Evolutionary conservation across 2,113 vertebrate species (phyloP).

Genomic region (Clarias gariepinus): DNA sequence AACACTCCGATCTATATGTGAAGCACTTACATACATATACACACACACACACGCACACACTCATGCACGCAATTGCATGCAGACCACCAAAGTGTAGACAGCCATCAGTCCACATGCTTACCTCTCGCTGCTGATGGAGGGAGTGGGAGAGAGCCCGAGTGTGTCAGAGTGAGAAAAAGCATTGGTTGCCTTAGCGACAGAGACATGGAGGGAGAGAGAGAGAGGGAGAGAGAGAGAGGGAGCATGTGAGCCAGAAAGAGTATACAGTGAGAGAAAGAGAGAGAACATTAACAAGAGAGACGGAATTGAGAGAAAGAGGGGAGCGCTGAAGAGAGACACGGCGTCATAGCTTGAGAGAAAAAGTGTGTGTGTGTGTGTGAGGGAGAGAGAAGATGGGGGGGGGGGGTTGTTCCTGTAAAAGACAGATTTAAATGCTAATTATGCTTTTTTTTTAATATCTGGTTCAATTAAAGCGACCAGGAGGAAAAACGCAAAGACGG

Average conservation of each 20-base stretch:
- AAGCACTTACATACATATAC: background rate
- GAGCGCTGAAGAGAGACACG: background rate
- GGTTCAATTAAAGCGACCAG: constrained; percentile 53
- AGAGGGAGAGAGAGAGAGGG: constrained; percentile 49
- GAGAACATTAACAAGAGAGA: background rate
- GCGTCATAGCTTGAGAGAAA: constrained; percentile 32
- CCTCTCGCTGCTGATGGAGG: constrained; percentile 75
- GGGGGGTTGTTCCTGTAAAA: constrained; percentile 61
- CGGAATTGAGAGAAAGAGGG: background rate
- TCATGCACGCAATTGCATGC: constrained; percentile 10
- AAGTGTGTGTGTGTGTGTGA: constrained; percentile 45
- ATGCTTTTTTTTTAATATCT: constrained; percentile 57
- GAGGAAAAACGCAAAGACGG: constrained; percentile 57
- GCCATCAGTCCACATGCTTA: constrained; percentile 75
- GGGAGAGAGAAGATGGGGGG: constrained; percentile 50
- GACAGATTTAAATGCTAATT: constrained; percentile 80
- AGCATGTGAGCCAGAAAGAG: background rate
- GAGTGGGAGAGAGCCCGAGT: constrained; percentile 70
- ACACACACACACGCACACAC: constrained; percentile 37
- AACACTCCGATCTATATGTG: too few species aligned
- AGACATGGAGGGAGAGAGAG: constrained; percentile 70
- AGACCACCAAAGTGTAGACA: constrained; percentile 54
- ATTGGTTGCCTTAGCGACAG: constrained; percentile 82
- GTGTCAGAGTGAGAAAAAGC: constrained; percentile 68
- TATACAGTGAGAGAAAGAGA: background rate